phyloP scores from a whole-genome alignment of 2,888 invertebrate genomes.

The Blastobasis lacticolella region DNA sequence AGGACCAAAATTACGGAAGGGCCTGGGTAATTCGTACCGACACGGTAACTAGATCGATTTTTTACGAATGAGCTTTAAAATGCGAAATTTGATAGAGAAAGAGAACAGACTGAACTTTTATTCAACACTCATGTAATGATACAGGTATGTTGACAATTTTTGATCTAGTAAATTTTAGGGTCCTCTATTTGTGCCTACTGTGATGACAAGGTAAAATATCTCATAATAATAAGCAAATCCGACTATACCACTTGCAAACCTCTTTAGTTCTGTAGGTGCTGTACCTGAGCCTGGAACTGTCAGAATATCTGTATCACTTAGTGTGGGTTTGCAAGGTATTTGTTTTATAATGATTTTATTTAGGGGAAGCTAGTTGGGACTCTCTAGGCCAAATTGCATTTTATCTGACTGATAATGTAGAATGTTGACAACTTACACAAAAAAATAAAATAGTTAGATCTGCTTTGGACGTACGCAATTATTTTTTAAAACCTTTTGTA shows the following conservation, averaged over 20 bases:
- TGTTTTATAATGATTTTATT: constrained; percentile 23
- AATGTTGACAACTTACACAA: constrained; percentile 56
- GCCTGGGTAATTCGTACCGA: constrained; percentile 36
- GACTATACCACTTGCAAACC: no score
- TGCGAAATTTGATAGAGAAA: constrained; percentile 52
- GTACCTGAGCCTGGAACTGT: constrained; percentile 9
- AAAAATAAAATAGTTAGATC: constrained; percentile 56
- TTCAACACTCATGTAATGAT: constrained; percentile 62
- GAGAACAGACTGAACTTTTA: constrained; percentile 67
- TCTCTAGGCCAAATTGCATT: constrained; percentile 72
- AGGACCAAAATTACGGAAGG: constrained; percentile 52
- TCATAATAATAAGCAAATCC: no score
- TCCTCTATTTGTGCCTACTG: no score
- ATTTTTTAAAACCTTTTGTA: constrained; percentile 57
- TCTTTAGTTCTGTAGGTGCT: no score
- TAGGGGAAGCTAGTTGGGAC: constrained; percentile 54
- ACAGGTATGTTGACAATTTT: constrained; percentile 61
- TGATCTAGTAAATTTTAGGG: constrained; percentile 25
- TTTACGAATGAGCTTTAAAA: constrained; percentile 62
- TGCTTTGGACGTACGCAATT: constrained; percentile 60
- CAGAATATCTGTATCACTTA: constrained; percentile 58
- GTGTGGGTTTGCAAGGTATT: constrained; percentile 36
- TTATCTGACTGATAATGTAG: constrained; percentile 69
- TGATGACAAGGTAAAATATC: no score
- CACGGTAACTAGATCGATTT: constrained; percentile 43